phyloP scores from a whole-genome alignment of 64 coral and sea anemone species.

The Montipora sp. region DNA sequence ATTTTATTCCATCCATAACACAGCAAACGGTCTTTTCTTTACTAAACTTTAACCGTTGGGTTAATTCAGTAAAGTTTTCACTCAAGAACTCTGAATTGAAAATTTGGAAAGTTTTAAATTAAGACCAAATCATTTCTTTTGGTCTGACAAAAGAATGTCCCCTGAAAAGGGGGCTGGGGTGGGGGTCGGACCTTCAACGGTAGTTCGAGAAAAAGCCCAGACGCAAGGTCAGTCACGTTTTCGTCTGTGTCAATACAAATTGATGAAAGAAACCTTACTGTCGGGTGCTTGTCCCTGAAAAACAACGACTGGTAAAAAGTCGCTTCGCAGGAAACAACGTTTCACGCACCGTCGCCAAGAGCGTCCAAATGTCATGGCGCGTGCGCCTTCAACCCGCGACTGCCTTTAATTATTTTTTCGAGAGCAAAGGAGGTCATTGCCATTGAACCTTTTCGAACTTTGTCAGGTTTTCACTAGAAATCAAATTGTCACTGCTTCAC shows the following conservation, averaged over 20 bases:
- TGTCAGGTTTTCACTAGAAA: background rate
- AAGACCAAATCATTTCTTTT: too few relatives aligned
- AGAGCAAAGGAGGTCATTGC: background rate
- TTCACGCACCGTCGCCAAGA: background rate
- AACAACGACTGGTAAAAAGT: background rate
- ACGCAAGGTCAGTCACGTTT: background rate
- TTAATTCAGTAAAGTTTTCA: too few relatives aligned
- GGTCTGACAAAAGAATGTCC: too few relatives aligned
- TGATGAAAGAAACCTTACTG: constrained; percentile 19
- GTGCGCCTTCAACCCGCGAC: constrained; percentile 1
- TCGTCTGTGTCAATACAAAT: background rate
- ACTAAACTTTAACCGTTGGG: too few relatives aligned
- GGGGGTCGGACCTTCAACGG: too few relatives aligned
- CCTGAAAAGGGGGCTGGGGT: too few relatives aligned
- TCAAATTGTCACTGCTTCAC: background rate
- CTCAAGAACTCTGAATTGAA: too few relatives aligned
- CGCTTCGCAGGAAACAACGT: background rate
- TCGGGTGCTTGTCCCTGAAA: background rate
- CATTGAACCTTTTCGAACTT: background rate
- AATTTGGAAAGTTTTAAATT: too few relatives aligned
- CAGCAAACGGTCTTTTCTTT: too few relatives aligned
- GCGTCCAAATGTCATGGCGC: background rate
- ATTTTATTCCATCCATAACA: too few relatives aligned
- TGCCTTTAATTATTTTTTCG: background rate
- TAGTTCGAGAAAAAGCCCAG: background rate